Base-by-base conservation (phyloP, 2,797 vertebrate species). In the Falco peregrinus region DNA sequence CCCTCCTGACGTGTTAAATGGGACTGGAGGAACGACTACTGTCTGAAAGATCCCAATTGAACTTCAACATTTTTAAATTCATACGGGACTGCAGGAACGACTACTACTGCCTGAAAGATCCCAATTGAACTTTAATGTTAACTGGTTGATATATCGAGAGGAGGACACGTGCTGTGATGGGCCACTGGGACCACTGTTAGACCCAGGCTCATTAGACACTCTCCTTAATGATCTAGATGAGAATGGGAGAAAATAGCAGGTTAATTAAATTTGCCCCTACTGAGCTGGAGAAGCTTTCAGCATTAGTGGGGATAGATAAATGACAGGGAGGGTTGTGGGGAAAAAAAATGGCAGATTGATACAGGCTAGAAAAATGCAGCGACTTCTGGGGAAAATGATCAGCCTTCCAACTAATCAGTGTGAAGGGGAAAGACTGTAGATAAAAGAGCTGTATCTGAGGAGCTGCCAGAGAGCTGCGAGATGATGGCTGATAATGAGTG, bases 211-310 rank as follows among this genome's bases (percentile, higher is more conserved):
- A 71, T 63, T 57, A 85, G 88, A 43, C 61, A 20, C 71, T 64
- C 75, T 80, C 78, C 28, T 90, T 90, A 94, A 81, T 20, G 68
- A 73, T 48, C 85, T 60, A 63, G 80, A 91, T 79, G 88, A 84
- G 83, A 54, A 74, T n/a, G 67, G 60, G 28, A 79, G 53, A 37
- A 86, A 79, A 84, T 6, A 90, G 84, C 35, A 87, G 80, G 89
- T 90, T 96, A 94, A 96, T 96, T 95, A 87, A 87, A 74, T 47
- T 85, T 94, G 86, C 70, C 85, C 77, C 75, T 73, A 37, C 75
- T 63, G 82, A 95, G 80, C 80, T 76, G 83, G 69, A 74, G 91
- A 76, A 92, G 41, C 48, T 69, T 77, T 89, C 78, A 59, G 73
- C 56, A 16, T 79, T 51, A 84, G 33, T 54, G 59, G 54, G 70